Base-by-base conservation (phyloP, 2,888 invertebrate species). In the Ctena decussata region DNA sequence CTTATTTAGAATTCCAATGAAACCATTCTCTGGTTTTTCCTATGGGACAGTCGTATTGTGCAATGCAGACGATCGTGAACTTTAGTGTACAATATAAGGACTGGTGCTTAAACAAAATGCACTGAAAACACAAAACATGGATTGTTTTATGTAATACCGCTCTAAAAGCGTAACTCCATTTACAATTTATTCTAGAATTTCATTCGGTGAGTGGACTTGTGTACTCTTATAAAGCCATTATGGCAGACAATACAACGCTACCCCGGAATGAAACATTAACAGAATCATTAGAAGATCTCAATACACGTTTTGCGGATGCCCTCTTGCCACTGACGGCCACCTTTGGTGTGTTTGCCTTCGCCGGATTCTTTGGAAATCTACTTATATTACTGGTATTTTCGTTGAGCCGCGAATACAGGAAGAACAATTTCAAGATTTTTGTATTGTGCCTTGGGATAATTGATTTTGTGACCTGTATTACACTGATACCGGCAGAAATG, bases 361-460 rank as follows among this genome's bases (percentile, higher is more conserved):
- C 84, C 15, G 88, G 88, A 32, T 70, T 85, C 46, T 41, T 84
- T 35, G 85, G 88, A 11, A 88, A 88, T 69, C 37, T 88, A 5
- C 8, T 85, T 0, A 84, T 85, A 35, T 24, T 88, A 21, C 24
- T 88, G 27, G 85, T 88, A 60, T 88, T 88, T 74, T 72, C 82
- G 5, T 35, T 81, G 30, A 88, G 88, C 71, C 81, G 79, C 0
- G 84, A 85, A 24, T 88, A 88, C 73, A 75, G 78, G 18, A 41
- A 72, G 39, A 88, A 88, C 37, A 88, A 78, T n/a, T 88, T 88
- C 57, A 88, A 81, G 49, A 71, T 88, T 27, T 88, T 88, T 80
- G 88, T 88, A 6, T 27, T 88, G n/a, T 80, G 85, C 2, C 69
- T 88, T 3, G 88, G 60, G 24, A 73, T 85, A 0, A 88, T 88